Conservation (phyloP, 1,140 invertebrate genomes). For the Nasonia vitripennis region DNA sequence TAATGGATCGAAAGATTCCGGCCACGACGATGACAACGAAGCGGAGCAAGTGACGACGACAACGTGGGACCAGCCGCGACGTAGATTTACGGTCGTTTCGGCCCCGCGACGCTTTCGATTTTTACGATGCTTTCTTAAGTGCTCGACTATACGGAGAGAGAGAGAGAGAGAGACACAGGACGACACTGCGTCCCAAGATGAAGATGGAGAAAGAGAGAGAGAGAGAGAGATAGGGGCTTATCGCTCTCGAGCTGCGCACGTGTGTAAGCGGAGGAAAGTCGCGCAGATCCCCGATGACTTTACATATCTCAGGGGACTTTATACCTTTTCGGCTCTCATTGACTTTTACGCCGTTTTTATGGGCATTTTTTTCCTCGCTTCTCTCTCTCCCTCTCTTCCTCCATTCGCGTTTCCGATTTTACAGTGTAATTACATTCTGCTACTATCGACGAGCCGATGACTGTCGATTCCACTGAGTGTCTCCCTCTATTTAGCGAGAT, state of each 20-base stretch:
- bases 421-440: slow-evolving; percentile 43
- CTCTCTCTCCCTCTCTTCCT: background rate
- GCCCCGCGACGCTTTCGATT: slow-evolving; percentile 51
- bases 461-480: background rate
- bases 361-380: slow-evolving; percentile 16
- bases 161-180: background rate
- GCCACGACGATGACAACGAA: background rate
- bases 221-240: background rate
- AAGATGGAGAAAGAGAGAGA: background rate
- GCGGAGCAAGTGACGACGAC: background rate
- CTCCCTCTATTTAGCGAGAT: slow-evolving; percentile 38
- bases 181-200: background rate
- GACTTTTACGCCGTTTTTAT: slow-evolving; percentile 52
- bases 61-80: slow-evolving; percentile 28
- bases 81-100: slow-evolving; percentile 47
- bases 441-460: slow-evolving; percentile 21
- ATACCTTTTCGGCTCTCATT: slow-evolving; percentile 38
- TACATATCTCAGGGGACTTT: slow-evolving; percentile 48
- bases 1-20: slow-evolving; percentile 32
- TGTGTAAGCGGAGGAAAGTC: slow-evolving; percentile 17
- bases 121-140: slow-evolving; percentile 55
- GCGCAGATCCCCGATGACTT: slow-evolving; percentile 34
- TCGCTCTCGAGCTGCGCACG: background rate
- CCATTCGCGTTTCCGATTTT: slow-evolving; percentile 43
- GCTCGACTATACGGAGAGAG: slow-evolving; percentile 6